These are phyloP conservation scores for Gadopsis bispinosus DNA, from an alignment of 2,797 vertebrate genomes.

Conservation along the genomic window DNA sequence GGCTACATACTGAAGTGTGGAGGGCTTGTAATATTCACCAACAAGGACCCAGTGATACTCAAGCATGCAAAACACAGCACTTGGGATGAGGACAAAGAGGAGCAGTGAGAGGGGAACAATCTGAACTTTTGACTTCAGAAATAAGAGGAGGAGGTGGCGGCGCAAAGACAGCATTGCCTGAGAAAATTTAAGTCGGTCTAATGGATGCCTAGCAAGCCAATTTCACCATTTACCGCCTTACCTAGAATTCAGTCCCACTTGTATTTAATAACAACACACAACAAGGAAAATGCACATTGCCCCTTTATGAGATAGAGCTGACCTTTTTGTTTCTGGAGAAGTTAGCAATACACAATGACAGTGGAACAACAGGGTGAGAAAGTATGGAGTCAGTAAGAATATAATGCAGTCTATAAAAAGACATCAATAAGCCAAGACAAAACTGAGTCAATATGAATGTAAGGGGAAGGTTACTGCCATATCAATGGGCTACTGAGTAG, in stretches of 20 bases:
- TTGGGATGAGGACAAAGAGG: conserved; percentile 25
- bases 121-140: conserved; percentile 33
- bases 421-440: conserved; percentile 49
- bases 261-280: conserved; percentile 14
- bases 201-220: conserved; percentile 1
- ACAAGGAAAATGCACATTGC: not conserved
- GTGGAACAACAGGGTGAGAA: conserved; percentile 19
- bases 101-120: conserved; percentile 12
- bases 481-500: conserved; percentile 32
- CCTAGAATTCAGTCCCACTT: conserved; percentile 19
- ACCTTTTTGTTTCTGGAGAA: conserved; percentile 29
- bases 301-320: conserved; percentile 14
- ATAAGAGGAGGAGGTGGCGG: not conserved
- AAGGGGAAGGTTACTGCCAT: conserved; percentile 44
- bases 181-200: not conserved
- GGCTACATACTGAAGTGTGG: not conserved
- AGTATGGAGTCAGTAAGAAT: conserved; percentile 52
- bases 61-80: conserved; percentile 16
- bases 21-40: conserved; percentile 25
- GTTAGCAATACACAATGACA: conserved; percentile 33
- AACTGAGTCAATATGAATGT: conserved; percentile 39
- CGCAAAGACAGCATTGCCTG: not conserved
- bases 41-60: conserved; percentile 18
- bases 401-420: conserved; percentile 51
- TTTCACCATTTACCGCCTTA: conserved; percentile 29